phyloP scores from a whole-genome alignment of 2,888 invertebrate genomes.

The Platycheirus rosarum region DNA sequence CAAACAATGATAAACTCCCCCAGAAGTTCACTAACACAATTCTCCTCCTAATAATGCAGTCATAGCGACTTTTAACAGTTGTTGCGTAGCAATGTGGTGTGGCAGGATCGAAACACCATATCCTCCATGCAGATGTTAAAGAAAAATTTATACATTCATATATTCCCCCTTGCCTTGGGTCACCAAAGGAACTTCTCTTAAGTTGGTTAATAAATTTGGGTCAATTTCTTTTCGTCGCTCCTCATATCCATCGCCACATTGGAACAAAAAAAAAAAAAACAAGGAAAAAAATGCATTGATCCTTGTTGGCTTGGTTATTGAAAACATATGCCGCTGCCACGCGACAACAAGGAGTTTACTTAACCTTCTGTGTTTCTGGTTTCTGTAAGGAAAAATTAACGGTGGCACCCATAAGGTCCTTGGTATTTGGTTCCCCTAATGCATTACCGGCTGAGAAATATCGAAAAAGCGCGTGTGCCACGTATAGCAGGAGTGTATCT shows the following conservation, averaged over 20 bases:
- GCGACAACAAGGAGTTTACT: slow-evolving; percentile 55
- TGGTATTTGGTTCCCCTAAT: slow-evolving; percentile 62
- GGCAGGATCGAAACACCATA: slow-evolving; percentile 67
- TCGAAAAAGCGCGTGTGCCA: slow-evolving; percentile 70
- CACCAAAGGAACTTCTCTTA: slow-evolving; percentile 44
- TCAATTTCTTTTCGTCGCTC: slow-evolving; percentile 59
- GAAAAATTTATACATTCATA: neutral
- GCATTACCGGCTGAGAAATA: slow-evolving; percentile 40
- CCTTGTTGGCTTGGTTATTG: slow-evolving; percentile 57
- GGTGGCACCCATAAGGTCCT: slow-evolving; percentile 69
- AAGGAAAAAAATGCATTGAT: slow-evolving; percentile 53
- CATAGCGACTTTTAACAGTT: slow-evolving; percentile 72
- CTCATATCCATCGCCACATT: neutral
- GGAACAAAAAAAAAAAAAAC: slow-evolving; percentile 1
- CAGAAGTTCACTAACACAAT: no score
- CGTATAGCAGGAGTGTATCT: slow-evolving; percentile 35
- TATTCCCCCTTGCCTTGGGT: neutral
- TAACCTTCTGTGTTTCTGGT: slow-evolving; percentile 36
- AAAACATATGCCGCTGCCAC: slow-evolving; percentile 70
- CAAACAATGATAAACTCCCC: slow-evolving; percentile 24
- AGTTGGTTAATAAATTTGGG: slow-evolving; percentile 68
- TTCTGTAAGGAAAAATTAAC: slow-evolving; percentile 30
- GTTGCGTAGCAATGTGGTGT: slow-evolving; percentile 61
- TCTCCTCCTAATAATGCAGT: slow-evolving; percentile 37
- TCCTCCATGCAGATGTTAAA: slow-evolving; percentile 67